Evolutionary conservation across 2,113 vertebrate species (phyloP).

Genomic region (Xiphorhynchus elegans): DNA sequence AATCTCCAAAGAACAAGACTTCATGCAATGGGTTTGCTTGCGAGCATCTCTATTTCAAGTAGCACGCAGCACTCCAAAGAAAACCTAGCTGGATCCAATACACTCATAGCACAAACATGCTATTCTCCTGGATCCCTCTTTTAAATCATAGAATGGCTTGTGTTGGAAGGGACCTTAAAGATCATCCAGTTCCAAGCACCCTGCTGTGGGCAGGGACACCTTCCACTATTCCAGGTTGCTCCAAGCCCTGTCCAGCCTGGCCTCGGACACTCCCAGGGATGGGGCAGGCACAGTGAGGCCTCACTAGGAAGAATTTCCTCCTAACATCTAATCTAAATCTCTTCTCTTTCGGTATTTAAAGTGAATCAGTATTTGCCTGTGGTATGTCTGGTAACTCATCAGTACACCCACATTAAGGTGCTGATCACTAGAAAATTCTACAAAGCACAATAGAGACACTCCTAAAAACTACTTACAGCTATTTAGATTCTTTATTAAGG

Average conservation of each 20-base stretch:
- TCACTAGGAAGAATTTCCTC: not conserved
- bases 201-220: not conserved
- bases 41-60: not conserved
- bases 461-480: not conserved
- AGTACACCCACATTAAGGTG: not conserved
- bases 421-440: not conserved
- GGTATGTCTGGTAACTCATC: not conserved
- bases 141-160: not conserved
- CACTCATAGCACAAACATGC: not conserved
- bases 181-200: not conserved
- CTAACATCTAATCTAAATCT: not conserved
- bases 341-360: not conserved
- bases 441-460: not conserved
- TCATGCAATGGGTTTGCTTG: not conserved
- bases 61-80: not conserved
- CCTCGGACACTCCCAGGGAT: not conserved
- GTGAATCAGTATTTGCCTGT: not conserved
- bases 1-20: not conserved
- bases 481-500: too few relatives aligned
- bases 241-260: not conserved
- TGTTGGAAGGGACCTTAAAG: not conserved
- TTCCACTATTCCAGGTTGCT: not conserved
- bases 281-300: not conserved
- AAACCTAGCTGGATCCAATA: not conserved
- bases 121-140: not conserved